These are phyloP conservation scores for Nephotettix cincticeps DNA, from an alignment of 1,140 invertebrate genomes.

Conservation along the genomic window DNA sequence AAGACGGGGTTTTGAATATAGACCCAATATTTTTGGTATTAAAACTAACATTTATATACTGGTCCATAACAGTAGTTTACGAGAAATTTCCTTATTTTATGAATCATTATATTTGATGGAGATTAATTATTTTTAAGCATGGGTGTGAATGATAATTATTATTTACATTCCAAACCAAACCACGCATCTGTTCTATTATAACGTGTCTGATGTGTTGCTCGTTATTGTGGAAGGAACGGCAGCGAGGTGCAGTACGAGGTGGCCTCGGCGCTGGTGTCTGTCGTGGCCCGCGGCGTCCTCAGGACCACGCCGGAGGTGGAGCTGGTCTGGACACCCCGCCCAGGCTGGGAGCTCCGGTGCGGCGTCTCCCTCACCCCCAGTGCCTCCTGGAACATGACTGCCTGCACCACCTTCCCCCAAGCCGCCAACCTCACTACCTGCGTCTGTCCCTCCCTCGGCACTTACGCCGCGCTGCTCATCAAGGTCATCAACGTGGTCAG, in stretches of 20 bases:
- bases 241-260: constrained; percentile 64
- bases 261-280: constrained; percentile 58
- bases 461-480: constrained; percentile 31
- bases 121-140: too few species aligned
- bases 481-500: constrained; percentile 12
- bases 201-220: too few species aligned
- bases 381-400: constrained; percentile 39
- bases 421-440: constrained; percentile 30
- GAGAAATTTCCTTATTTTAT: too few species aligned
- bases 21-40: too few species aligned
- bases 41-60: too few species aligned
- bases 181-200: too few species aligned
- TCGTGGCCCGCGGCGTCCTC: constrained; percentile 38
- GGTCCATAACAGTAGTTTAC: too few species aligned
- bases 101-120: too few species aligned
- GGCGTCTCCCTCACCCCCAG: constrained; percentile 49
- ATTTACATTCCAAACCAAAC: too few species aligned
- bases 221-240: constrained; percentile 54
- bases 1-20: too few species aligned
- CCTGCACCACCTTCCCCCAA: constrained; percentile 10
- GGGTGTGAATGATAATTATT: too few species aligned
- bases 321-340: constrained; percentile 29
- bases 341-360: constrained; percentile 54
- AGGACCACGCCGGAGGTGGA: constrained; percentile 45
- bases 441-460: constrained; percentile 34